These are phyloP conservation scores for Zaprionus nigranus DNA, from an alignment of 1,140 invertebrate genomes.

Conservation along the genomic window DNA sequence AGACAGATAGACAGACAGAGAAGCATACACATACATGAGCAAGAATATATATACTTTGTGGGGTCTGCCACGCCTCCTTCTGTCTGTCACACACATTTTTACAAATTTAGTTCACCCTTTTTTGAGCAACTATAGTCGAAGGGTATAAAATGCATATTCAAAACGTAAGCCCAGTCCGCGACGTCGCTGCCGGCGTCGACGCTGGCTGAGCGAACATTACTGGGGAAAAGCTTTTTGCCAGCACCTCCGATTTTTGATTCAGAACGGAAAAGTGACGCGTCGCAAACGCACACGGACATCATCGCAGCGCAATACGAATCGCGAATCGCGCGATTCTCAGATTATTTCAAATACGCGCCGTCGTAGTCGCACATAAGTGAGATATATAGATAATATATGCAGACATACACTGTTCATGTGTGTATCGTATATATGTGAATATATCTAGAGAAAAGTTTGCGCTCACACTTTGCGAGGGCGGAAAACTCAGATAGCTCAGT, in stretches of 20 bases:
- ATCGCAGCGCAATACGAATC: slow-evolving; percentile 30
- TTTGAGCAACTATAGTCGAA: no score
- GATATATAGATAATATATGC: background rate
- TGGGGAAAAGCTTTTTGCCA: slow-evolving; percentile 71
- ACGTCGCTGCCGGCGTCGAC: slow-evolving; percentile 12
- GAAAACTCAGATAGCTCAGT: slow-evolving; percentile 20
- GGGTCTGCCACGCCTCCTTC: no score
- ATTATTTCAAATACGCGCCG: slow-evolving; percentile 18
- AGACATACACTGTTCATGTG: background rate
- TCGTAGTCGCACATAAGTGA: background rate
- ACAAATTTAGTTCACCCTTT: no score
- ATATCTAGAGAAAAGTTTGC: slow-evolving; percentile 1
- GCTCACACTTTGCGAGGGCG: background rate
- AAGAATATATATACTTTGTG: no score
- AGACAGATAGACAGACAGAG: no score
- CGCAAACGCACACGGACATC: slow-evolving; percentile 67
- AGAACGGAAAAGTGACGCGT: slow-evolving; percentile 78
- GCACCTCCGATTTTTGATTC: slow-evolving; percentile 54
- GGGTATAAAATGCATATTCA: slow-evolving; percentile 8
- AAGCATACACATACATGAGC: no score
- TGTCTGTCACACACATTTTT: no score
- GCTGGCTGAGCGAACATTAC: slow-evolving; percentile 45
- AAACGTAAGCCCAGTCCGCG: slow-evolving; percentile 8
- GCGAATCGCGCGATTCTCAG: slow-evolving; percentile 36
- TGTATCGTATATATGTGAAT: slow-evolving; percentile 10